Percentiles rank a stretch among this genome's conserved stretches.
These are phyloP conservation scores for Athetis lepigone DNA, from an alignment of 2,888 invertebrate genomes.

Conservation along the genomic window DNA sequence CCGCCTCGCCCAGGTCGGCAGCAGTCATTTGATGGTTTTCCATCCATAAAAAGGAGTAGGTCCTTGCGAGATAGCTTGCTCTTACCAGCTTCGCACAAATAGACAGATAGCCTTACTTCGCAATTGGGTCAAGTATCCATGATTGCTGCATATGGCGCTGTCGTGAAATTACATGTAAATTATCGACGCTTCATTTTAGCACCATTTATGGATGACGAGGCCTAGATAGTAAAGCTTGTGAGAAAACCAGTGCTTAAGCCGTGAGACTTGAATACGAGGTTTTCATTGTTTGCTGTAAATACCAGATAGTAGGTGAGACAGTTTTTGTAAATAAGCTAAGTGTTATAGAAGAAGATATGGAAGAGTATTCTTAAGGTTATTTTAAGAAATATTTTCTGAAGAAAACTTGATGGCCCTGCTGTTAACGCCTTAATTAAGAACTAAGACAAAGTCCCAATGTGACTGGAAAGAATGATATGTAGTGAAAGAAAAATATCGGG, in stretches of 20 bases:
- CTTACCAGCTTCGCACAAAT: conserved; percentile 13
- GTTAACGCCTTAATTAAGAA: too few relatives aligned
- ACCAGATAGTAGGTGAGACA: conserved; percentile 14
- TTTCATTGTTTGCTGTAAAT: conserved; percentile 37
- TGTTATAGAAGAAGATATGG: background rate
- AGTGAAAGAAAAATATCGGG: too few relatives aligned
- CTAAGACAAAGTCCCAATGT: too few relatives aligned
- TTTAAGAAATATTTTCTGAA: background rate
- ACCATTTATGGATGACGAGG: conserved; percentile 71
- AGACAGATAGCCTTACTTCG: conserved; percentile 48
- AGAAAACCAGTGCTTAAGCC: conserved; percentile 52
- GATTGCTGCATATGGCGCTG: conserved; percentile 71
- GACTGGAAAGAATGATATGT: too few relatives aligned
- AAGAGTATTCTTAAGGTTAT: background rate
- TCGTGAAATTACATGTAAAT: conserved; percentile 82
- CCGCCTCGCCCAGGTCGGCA: too few relatives aligned
- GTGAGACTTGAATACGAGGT: conserved; percentile 25
- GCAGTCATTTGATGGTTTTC: too few relatives aligned
- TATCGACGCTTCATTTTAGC: conserved; percentile 71
- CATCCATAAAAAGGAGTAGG: background rate
- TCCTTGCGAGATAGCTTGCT: background rate
- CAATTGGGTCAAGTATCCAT: conserved; percentile 77
- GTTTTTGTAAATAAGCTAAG: conserved; percentile 9
- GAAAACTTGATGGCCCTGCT: too few relatives aligned
- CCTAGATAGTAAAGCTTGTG: conserved; percentile 52